Conservation (phyloP, 2,888 invertebrate species). For the Quadriops clusia region DNA sequence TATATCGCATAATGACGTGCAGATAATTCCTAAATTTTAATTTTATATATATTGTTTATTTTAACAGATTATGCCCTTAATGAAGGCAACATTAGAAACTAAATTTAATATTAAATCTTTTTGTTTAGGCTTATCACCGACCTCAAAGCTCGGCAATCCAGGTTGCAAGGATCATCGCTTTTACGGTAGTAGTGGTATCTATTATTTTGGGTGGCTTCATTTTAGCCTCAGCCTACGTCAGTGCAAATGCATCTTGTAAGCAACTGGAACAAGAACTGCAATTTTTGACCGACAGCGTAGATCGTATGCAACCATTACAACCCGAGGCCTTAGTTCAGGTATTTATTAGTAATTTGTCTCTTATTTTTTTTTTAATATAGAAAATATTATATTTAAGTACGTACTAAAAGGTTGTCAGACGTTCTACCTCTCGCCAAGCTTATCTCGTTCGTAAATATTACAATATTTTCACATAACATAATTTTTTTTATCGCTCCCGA, state of each 20-base stretch:
- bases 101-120: conserved; percentile 4
- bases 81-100: not conserved
- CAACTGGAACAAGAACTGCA: conserved; percentile 64
- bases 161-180: conserved; percentile 74
- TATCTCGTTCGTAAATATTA: too few relatives aligned
- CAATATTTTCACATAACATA: too few relatives aligned
- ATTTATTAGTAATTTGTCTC: too few relatives aligned
- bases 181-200: conserved; percentile 69
- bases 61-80: not conserved
- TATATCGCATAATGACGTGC: too few relatives aligned
- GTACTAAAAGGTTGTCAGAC: too few relatives aligned
- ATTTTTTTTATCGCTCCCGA: too few relatives aligned
- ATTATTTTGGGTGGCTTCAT: conserved; percentile 73
- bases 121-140: conserved; percentile 63
- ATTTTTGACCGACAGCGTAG: conserved; percentile 52
- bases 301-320: conserved; percentile 32
- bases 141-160: conserved; percentile 66
- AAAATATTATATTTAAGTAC: too few relatives aligned
- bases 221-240: conserved; percentile 71
- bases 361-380: too few relatives aligned
- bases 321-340: conserved; percentile 61
- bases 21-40: too few relatives aligned
- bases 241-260: conserved; percentile 69
- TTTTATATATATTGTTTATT: too few relatives aligned
- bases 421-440: too few relatives aligned